A percentile compares a stretch with the other conserved stretches of the same genome.
phyloP scores from a whole-genome alignment of 2,888 invertebrate genomes.

The Autographa pulchrina region DNA sequence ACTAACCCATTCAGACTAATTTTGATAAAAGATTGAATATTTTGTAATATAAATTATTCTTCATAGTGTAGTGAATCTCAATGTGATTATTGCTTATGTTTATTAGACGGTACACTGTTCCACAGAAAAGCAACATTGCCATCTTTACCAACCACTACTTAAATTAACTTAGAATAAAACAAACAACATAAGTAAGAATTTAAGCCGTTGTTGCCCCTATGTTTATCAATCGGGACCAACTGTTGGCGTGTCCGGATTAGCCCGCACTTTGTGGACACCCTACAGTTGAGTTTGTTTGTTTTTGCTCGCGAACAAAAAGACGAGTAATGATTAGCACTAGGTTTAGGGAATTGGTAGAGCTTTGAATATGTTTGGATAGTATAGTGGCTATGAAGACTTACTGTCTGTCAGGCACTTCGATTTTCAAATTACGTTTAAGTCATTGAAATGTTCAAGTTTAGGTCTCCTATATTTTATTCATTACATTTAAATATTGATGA shows the following conservation, averaged over 20 bases:
- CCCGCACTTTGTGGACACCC: slow-evolving; percentile 55
- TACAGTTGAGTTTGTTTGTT: slow-evolving; percentile 54
- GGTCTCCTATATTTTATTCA: no score
- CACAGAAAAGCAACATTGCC: neutral
- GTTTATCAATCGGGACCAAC: slow-evolving; percentile 52
- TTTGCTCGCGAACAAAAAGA: slow-evolving; percentile 48
- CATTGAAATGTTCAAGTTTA: no score
- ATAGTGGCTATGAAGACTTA: no score
- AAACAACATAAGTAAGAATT: slow-evolving; percentile 36
- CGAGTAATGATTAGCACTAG: slow-evolving; percentile 46
- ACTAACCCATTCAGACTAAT: no score
- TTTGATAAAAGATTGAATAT: no score
- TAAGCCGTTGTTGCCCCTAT: slow-evolving; percentile 45
- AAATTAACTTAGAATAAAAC: slow-evolving; percentile 22
- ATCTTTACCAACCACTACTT: neutral
- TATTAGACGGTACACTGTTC: neutral
- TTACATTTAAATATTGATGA: no score
- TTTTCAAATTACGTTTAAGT: no score
- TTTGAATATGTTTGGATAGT: neutral
- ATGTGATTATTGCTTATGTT: no score
- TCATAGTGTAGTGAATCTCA: no score
- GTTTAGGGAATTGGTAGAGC: slow-evolving; percentile 16
- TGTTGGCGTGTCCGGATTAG: slow-evolving; percentile 51
- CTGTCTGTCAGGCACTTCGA: no score
- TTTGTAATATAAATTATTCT: no score